A percentile compares a stretch with the other conserved stretches of the same genome.
Conservation (phyloP, 2,888 invertebrate genomes). For the Erpobdella octoculata region DNA sequence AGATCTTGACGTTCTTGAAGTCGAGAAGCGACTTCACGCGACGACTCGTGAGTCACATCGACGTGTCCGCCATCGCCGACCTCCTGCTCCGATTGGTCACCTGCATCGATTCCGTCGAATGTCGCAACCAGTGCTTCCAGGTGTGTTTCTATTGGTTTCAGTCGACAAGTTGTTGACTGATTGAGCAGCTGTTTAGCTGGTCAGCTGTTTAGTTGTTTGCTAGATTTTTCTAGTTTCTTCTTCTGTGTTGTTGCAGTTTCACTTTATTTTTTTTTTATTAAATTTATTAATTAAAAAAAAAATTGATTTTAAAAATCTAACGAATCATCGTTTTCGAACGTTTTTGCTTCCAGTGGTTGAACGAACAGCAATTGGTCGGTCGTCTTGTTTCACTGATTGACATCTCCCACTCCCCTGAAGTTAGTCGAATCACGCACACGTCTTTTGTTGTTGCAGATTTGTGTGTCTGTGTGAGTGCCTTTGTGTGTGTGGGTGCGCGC, state of each 20-base stretch:
- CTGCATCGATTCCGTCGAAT: slow-evolving; percentile 64
- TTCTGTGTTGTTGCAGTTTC: slow-evolving; percentile 55
- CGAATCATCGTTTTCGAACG: too few relatives aligned
- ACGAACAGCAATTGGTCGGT: slow-evolving; percentile 77
- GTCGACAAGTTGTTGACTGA: too few relatives aligned
- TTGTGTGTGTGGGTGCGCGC: too few relatives aligned
- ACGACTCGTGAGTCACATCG: slow-evolving; percentile 76
- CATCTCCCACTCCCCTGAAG: slow-evolving; percentile 63
- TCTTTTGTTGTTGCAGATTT: background rate
- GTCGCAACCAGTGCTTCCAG: slow-evolving; percentile 29
- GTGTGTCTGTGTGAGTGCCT: background rate
- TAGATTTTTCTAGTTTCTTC: background rate
- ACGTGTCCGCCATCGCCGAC: slow-evolving; percentile 90
- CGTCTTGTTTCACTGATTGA: slow-evolving; percentile 64
- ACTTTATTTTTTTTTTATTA: too few relatives aligned
- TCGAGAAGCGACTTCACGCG: slow-evolving; percentile 77
- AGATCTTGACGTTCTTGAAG: slow-evolving; percentile 84
- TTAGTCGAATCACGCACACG: slow-evolving; percentile 36
- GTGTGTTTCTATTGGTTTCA: slow-evolving; percentile 32
- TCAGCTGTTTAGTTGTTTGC: too few relatives aligned
- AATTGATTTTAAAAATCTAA: too few relatives aligned
- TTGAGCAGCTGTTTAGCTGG: too few relatives aligned
- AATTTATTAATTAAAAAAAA: too few relatives aligned
- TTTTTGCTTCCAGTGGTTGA: slow-evolving; percentile 73
- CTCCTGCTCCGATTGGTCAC: slow-evolving; percentile 59